phyloP scores from a whole-genome alignment of 2,113 vertebrate genomes.

The Menidia beryllina region DNA sequence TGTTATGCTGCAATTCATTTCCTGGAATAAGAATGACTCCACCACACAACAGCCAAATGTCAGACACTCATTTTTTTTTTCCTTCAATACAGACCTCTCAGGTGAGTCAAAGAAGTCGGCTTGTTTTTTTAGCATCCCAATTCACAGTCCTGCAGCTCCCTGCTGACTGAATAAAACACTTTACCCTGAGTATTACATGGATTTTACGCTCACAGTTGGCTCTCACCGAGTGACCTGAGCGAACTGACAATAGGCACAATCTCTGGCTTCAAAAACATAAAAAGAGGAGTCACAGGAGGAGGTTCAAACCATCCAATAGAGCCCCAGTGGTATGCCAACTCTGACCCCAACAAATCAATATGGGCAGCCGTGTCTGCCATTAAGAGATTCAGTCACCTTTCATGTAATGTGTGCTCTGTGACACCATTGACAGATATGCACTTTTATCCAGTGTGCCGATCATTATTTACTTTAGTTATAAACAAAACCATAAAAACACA shows the following conservation, averaged over 20 bases:
- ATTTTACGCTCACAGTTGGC: constrained; percentile 43
- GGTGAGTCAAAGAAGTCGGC: constrained; percentile 22
- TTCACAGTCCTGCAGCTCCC: constrained; percentile 23
- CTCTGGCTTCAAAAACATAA: constrained; percentile 24
- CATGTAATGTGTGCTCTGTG: constrained; percentile 21
- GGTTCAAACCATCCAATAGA: constrained; percentile 26
- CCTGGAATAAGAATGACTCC: neutral
- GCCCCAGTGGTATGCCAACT: constrained; percentile 18
- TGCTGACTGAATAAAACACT: constrained; percentile 31
- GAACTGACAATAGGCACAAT: constrained; percentile 37
- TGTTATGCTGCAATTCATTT: neutral
- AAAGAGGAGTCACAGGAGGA: constrained; percentile 16
- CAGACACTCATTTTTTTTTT: constrained; percentile 32
- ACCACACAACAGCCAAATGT: constrained; percentile 23
- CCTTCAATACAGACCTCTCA: constrained; percentile 14
- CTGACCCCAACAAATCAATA: constrained; percentile 56
- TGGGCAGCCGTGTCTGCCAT: constrained; percentile 11
- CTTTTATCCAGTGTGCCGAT: constrained; percentile 28
- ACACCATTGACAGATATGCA: constrained; percentile 31
- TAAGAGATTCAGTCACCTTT: constrained; percentile 18
- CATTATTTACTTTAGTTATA: constrained; percentile 39
- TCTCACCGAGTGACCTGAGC: constrained; percentile 36
- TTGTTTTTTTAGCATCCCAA: constrained; percentile 36
- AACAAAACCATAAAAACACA: constrained; percentile 48
- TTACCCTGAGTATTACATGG: constrained; percentile 32